These are phyloP conservation scores for Sceloporus tristichus DNA, from an alignment of 2,113 vertebrate genomes.

Conservation along the genomic window DNA sequence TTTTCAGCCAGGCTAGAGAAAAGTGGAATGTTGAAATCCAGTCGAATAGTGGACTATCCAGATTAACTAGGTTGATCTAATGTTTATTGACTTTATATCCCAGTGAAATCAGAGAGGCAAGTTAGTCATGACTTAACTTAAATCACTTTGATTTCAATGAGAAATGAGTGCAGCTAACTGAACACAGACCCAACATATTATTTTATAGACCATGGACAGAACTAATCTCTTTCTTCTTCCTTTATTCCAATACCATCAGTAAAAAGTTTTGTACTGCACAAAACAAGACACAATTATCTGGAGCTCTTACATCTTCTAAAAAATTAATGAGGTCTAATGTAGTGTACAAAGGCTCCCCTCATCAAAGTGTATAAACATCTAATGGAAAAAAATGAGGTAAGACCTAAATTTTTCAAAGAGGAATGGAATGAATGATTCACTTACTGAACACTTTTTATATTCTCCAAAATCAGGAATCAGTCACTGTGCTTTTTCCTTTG, in stretches of 20 bases:
- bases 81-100: too few relatives aligned
- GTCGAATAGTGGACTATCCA: background rate
- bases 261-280: background rate
- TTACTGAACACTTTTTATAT: background rate
- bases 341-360: background rate
- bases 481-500: background rate
- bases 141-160: too few relatives aligned
- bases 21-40: background rate
- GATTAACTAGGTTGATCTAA: background rate
- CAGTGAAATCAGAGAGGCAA: too few relatives aligned
- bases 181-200: too few relatives aligned
- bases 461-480: background rate
- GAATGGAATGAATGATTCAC: background rate
- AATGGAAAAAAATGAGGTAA: background rate
- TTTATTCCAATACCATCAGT: background rate
- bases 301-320: constrained; percentile 9
- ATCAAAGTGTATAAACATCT: background rate
- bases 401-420: background rate
- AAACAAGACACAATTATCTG: background rate
- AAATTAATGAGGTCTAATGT: constrained; percentile 13
- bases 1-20: background rate
- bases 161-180: too few relatives aligned
- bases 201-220: background rate
- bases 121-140: too few relatives aligned
- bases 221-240: background rate